These are phyloP conservation scores for Altica lythri DNA, from an alignment of 2,888 invertebrate genomes.

Conservation along the genomic window DNA sequence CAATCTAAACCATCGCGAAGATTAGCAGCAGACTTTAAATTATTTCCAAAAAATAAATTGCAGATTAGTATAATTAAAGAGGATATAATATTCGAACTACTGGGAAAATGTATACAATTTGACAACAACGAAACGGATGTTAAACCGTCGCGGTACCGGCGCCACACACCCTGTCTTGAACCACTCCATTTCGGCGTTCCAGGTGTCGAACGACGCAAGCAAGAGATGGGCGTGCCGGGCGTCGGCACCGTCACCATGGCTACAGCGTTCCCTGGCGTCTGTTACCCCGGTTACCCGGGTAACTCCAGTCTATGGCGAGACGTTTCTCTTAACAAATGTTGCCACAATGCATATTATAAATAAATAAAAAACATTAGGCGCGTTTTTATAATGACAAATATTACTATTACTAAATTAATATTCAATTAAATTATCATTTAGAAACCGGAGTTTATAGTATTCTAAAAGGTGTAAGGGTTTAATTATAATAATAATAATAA, in stretches of 20 bases:
- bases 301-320: constrained; percentile 54
- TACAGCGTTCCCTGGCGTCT: constrained; percentile 53
- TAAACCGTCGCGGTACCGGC: background rate
- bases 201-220: constrained; percentile 46
- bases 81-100: no score
- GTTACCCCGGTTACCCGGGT: constrained; percentile 60
- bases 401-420: no score
- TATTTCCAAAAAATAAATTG: no score
- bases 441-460: no score
- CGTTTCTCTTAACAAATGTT: background rate
- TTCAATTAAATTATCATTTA: no score
- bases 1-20: no score
- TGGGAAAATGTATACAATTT: no score
- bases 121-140: background rate
- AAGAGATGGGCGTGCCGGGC: constrained; percentile 52
- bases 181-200: constrained; percentile 39
- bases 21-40: no score
- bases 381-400: no score
- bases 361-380: background rate
- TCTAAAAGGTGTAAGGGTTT: no score
- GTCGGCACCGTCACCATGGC: constrained; percentile 50
- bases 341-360: background rate
- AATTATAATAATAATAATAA: no score
- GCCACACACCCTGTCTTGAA: constrained; percentile 2
- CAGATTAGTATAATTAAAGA: no score